Evolutionary conservation across 2,888 invertebrate genomes (phyloP).

Genomic region (Ceraclea dissimilis): DNA sequence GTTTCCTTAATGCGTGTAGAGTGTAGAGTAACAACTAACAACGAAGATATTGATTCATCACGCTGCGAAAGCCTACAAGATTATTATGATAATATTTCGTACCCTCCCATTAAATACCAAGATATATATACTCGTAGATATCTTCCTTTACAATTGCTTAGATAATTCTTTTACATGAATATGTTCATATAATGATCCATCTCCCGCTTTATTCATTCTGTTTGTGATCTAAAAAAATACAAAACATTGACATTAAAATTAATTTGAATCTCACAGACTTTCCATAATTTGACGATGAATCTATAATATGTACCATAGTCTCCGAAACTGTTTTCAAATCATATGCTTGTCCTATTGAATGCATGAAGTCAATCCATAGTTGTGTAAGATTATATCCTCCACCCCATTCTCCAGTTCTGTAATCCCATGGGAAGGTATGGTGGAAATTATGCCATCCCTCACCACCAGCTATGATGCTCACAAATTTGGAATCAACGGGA

Average conservation of each 20-base stretch:
- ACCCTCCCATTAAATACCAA: too few relatives aligned
- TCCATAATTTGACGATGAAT: too few relatives aligned
- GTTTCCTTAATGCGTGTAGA: too few relatives aligned
- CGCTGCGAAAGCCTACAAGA: too few relatives aligned
- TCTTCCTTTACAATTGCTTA: not conserved
- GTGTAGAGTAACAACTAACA: too few relatives aligned
- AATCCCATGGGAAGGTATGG: constrained; percentile 90
- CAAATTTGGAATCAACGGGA: constrained; percentile 68
- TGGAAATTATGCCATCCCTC: constrained; percentile 95
- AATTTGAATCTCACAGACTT: too few relatives aligned
- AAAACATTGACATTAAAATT: too few relatives aligned
- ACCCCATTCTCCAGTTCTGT: constrained; percentile 83
- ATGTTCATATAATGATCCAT: not conserved
- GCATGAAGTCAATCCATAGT: constrained; percentile 53
- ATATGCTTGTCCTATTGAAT: constrained; percentile 52
- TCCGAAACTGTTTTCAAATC: constrained; percentile 51
- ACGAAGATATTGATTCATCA: too few relatives aligned
- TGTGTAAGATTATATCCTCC: constrained; percentile 39
- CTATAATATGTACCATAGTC: constrained; percentile 29
- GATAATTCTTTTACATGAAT: not conserved
- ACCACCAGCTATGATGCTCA: constrained; percentile 66
- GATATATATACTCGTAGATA: too few relatives aligned
- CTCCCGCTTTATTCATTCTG: not conserved
- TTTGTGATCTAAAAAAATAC: not conserved
- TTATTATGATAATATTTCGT: too few relatives aligned